phyloP scores from a whole-genome alignment of 2,888 invertebrate genomes.

The Coelogynopora nodosa region DNA sequence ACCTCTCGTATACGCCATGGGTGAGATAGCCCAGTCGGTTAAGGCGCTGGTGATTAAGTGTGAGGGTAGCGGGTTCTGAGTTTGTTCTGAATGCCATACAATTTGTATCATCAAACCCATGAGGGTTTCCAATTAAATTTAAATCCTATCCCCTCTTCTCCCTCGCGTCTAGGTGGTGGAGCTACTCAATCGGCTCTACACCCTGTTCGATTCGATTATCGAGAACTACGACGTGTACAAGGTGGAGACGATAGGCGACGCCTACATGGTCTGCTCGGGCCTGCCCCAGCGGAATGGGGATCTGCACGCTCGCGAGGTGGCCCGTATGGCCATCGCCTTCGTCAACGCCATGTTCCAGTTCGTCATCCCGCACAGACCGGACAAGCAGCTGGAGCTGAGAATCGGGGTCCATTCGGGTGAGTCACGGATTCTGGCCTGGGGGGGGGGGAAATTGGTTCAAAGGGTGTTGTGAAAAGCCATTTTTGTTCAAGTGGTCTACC shows the following conservation, averaged over 20 bases:
- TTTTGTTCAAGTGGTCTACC: too few species aligned
- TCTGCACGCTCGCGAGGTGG: slow-evolving; percentile 58
- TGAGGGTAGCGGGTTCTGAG: too few species aligned
- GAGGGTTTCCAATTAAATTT: too few species aligned
- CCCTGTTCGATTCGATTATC: not conserved
- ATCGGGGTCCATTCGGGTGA: slow-evolving; percentile 85
- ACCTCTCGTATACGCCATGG: too few species aligned
- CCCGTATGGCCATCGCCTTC: slow-evolving; percentile 57
- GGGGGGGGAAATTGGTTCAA: too few species aligned
- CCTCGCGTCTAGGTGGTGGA: not conserved
- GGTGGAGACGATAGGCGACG: slow-evolving; percentile 51
- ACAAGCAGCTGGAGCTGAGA: slow-evolving; percentile 79
- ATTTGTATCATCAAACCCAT: too few species aligned
- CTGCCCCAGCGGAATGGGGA: slow-evolving; percentile 58
- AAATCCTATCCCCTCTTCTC: too few species aligned
- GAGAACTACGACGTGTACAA: slow-evolving; percentile 41
- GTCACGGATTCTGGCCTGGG: too few species aligned
- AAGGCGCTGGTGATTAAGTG: too few species aligned
- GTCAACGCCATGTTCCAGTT: slow-evolving; percentile 66
- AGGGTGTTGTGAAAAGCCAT: too few species aligned
- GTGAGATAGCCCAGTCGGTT: too few species aligned
- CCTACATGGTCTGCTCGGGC: slow-evolving; percentile 58
- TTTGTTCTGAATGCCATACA: too few species aligned
- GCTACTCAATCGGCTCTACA: not conserved
- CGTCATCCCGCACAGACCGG: slow-evolving; percentile 81